Evolutionary conservation across 2,113 vertebrate genomes (phyloP).

Genomic region (Panthera uncia): DNA sequence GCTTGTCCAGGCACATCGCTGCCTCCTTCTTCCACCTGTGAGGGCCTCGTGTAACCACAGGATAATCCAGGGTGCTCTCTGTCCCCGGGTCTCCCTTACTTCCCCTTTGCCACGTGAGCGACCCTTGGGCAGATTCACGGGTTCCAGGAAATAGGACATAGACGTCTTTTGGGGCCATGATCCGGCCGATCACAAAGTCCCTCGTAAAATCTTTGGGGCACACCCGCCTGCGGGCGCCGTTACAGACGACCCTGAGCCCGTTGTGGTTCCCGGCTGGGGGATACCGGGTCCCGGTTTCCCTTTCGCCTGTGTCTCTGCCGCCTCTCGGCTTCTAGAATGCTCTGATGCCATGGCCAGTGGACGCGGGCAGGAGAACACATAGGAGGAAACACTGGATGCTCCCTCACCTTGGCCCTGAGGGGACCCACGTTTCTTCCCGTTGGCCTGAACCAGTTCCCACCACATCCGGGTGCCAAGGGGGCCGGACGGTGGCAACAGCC

Average conservation of each 20-base stretch:
- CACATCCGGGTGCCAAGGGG: no score
- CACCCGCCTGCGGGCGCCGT: rapidly evolving
- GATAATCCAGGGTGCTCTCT: no score
- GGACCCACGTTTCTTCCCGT: rapidly evolving
- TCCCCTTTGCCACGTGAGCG: background rate
- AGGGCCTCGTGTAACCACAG: no score
- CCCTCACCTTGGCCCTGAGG: background rate
- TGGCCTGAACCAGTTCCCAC: background rate
- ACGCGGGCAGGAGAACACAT: rapidly evolving
- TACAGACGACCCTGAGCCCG: background rate
- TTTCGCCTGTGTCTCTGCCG: no score
- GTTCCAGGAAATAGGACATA: background rate
- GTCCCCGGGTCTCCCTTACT: background rate
- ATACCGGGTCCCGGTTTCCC: background rate
- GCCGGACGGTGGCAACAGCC: background rate
- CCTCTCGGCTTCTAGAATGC: no score
- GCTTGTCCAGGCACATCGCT: rapidly evolving
- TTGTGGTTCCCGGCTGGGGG: background rate
- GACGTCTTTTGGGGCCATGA: background rate
- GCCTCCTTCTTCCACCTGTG: rapidly evolving
- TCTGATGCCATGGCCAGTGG: background rate
- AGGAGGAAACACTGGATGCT: background rate
- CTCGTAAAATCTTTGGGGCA: background rate
- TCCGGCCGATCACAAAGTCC: no score
- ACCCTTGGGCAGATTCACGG: rapidly evolving